Base-by-base conservation (phyloP, 2,113 vertebrate genomes). In the Ammodytes marinus region DNA sequence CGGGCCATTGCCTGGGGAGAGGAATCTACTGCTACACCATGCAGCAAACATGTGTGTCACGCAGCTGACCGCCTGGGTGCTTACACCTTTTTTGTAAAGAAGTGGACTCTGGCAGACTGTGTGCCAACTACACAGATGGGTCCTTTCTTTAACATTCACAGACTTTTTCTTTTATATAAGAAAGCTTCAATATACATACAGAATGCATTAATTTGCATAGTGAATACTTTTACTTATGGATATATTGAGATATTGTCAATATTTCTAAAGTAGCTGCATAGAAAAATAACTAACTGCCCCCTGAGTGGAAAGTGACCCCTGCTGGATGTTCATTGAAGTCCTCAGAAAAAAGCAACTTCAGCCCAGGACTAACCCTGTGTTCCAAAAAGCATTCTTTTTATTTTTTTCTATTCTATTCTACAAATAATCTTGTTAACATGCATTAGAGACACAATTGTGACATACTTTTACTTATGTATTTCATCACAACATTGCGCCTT, bases 1-100 rank as follows among this genome's bases (percentile, higher is more conserved):
- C 50, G 85, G 88, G 87, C 86, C 84, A 79, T 84, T 90, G 88
- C 92, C 89, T 86, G 75, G 80, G 89, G 89, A 90, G 69, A 86
- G 81, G 76, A 79, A 71, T 82, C 79, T 64, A 71, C 83, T 79
- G 47, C 76, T 77, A 79, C 77, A 86, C 61, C 5, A 14, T 68
- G 80, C 85, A 75, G 82, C 64, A 78, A 86, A 88, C 58, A 70
- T 91, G 68, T 76, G 83, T 80, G 81, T 63, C 67, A 79, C 89
- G 86, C 68, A 69, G 80, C 84, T 86, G 73, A 88, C 77, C 74
- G 75, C 90, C 88, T 83, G 82, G 87, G 66, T 75, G 85, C 90
- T 89, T 82, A 83, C 83, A 83, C 74, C 73, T 87, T 77, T 86
- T 70, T 53, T 66, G 55, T 58, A 42, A 64, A 59, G 58, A 55